Evolutionary conservation across 2,113 vertebrate genomes (phyloP), one percentile per base, ranked within the genome.

Genomic region (Mormoops blainvillei): DNA sequence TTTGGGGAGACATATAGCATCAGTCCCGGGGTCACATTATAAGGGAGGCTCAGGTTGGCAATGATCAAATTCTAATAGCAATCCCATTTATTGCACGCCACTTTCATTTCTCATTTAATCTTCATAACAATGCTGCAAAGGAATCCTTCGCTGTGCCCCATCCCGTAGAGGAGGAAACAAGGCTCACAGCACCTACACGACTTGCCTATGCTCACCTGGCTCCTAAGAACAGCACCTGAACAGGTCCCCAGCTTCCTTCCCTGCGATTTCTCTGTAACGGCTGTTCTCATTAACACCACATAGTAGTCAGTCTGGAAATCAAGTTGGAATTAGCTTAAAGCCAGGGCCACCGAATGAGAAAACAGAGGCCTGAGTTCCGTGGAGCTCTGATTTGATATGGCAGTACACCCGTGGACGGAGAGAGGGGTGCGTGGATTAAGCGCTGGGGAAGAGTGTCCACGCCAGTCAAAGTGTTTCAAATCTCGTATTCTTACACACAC

Each of bases 221-320:
- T n/a, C 15, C 50, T 38, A 31, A 12, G 24, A 3, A 10, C 58
- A 67, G 89, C 7, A 1, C 24, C 43, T 2, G 63, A 78, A 82
- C 8, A 36, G 45, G 56, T 1, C 58, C 2, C 22, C 15, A 4
- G 43, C 14, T 68, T 86, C 68, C 89, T 58, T 33, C 50, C 9
- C 33, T 7, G 52, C 65, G 13, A 14, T 28, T 38, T 33, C 33
- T 74, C 67, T 45, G 56, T 38, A 19, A n/a, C 5, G 36, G 58
- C 87, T 56, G 31, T 52, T 89, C 54, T 92, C 38, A 14, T 54
- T 48, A 48, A 43, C 0, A 33, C 38, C 63, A 41, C 11, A 20
- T n/a, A 5, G n/a, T 19, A 58, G 61, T 87, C 74, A 43, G 48
- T 92, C 41, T 67, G 76, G 88, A 96, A 82, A 94, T 52, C 54